A percentile compares a stretch with the other conserved stretches of the same genome.
Evolutionary conservation across 2,113 vertebrate genomes (phyloP).

Genomic region (Morone chrysops): DNA sequence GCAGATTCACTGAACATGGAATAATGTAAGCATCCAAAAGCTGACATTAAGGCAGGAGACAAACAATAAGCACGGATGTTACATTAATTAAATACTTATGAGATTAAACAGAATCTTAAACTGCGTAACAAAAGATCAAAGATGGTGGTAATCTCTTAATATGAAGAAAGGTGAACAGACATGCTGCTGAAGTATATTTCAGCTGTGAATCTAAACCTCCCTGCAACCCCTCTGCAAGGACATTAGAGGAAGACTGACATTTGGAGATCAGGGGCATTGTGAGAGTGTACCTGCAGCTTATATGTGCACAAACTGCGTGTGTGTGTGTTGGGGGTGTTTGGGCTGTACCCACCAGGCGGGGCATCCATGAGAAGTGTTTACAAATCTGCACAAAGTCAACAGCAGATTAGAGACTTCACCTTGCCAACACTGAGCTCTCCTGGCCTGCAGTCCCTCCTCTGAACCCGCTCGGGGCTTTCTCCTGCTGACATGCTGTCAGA

Average conservation of each 20-base stretch:
- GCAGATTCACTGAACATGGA: background rate
- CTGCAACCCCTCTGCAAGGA: background rate
- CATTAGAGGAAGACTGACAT: conserved; percentile 4
- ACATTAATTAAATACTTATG: too few relatives aligned
- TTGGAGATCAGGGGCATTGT: conserved; percentile 18
- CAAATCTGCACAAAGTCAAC: conserved; percentile 69
- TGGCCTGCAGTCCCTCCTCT: conserved; percentile 20
- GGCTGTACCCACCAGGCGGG: background rate
- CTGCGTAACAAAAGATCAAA: background rate
- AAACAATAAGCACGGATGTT: rapidly evolving
- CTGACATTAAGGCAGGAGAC: background rate
- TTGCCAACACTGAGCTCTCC: conserved; percentile 53
- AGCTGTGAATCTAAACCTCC: background rate
- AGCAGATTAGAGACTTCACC: conserved; percentile 74
- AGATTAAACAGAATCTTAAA: background rate
- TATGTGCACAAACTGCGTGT: background rate
- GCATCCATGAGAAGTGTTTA: conserved; percentile 36
- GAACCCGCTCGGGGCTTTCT: conserved; percentile 10
- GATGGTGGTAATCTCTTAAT: background rate
- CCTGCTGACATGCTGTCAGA: background rate
- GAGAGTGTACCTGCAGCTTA: background rate
- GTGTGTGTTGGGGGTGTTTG: background rate
- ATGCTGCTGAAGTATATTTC: background rate
- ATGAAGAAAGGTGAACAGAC: background rate
- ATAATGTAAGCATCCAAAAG: background rate